Conservation (phyloP, 2,113 vertebrate genomes). For the Eudorcas thomsonii region DNA sequence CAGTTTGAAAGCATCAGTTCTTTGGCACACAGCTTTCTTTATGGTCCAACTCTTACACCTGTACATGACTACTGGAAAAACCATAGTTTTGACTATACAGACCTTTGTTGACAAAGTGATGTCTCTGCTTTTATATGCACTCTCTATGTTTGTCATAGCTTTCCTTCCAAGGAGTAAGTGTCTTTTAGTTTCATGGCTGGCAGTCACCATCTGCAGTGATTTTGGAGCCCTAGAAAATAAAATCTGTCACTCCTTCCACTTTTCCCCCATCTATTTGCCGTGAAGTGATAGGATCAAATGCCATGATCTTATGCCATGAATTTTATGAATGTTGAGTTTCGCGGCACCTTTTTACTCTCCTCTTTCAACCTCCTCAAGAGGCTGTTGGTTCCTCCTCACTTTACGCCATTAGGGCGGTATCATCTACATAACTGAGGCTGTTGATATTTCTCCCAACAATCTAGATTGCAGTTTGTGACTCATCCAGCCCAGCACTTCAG, state of each 20-base stretch:
- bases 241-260: background rate
- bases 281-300: background rate
- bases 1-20: background rate
- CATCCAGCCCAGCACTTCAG: background rate
- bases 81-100: background rate
- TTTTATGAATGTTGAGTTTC: background rate
- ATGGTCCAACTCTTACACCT: background rate
- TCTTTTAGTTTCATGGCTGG: background rate
- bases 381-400: background rate
- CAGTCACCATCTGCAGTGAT: background rate
- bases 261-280: background rate
- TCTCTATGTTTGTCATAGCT: background rate
- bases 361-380: background rate
- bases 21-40: background rate
- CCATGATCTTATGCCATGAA: background rate
- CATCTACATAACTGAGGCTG: background rate
- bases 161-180: background rate
- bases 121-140: background rate
- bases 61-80: background rate
- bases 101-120: background rate
- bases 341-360: background rate
- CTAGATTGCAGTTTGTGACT: background rate
- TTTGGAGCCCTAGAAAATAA: background rate
- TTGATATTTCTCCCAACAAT: background rate
- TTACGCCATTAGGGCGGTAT: background rate